Percentiles rank a stretch among this genome's conserved stretches.
These are phyloP conservation scores for Kryptolebias ocellatus DNA, from an alignment of 2,797 vertebrate species.

Conservation along the genomic window DNA sequence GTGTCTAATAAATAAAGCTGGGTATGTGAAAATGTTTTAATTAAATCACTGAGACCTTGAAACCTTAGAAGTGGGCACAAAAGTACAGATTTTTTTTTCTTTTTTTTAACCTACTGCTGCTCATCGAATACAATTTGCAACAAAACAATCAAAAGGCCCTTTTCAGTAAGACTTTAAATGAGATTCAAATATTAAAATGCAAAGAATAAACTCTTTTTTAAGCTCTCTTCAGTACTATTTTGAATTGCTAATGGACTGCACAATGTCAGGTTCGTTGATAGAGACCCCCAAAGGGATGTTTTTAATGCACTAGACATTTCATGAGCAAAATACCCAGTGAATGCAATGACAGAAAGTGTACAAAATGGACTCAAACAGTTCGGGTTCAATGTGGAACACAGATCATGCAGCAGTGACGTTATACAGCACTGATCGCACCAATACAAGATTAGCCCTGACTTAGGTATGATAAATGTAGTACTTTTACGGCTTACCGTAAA, in stretches of 20 bases:
- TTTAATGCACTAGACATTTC: not conserved
- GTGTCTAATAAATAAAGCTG: not conserved
- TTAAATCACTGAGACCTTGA: not conserved
- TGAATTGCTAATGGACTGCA: not conserved
- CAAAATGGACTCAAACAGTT: not conserved
- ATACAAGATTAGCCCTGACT: constrained; percentile 29
- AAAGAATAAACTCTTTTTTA: constrained; percentile 6
- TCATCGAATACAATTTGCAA: not conserved
- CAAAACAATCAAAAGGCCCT: not conserved
- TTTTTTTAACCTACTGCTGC: constrained; percentile 1
- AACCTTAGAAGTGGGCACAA: constrained; percentile 3
- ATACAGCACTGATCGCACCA: constrained; percentile 9
- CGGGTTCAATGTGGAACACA: not conserved
- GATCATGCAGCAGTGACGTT: constrained; percentile 9
- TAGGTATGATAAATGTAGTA: constrained; percentile 42
- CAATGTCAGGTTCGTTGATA: not conserved
- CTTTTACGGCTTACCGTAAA: constrained; percentile 59
- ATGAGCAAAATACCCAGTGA: not conserved
- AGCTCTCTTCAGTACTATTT: constrained; percentile 11
- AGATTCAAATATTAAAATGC: not conserved
- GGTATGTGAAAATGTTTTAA: not conserved
- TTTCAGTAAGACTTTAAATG: not conserved
- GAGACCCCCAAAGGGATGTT: not conserved
- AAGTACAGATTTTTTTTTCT: constrained; percentile 9
- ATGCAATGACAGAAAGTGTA: not conserved